A percentile compares a stretch with the other conserved stretches of the same genome.
These are phyloP conservation scores for Tamias sibiricus DNA, from an alignment of 2,113 vertebrate genomes.

Conservation along the genomic window DNA sequence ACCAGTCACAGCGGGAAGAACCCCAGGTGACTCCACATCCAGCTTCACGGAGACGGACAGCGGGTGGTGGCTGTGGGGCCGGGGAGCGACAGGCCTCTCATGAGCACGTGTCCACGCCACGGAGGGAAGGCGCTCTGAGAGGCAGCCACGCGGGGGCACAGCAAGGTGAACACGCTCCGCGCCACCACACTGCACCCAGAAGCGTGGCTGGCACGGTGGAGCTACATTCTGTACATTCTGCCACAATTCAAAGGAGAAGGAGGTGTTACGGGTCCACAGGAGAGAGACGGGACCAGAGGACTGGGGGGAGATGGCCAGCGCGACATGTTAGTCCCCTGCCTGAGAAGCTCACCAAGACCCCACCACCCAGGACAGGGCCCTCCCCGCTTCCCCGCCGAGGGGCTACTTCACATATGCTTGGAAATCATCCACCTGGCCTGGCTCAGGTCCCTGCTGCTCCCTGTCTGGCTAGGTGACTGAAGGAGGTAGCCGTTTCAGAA, in stretches of 20 bases:
- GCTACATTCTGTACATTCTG: not conserved
- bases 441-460: not conserved
- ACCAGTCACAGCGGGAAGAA: too few relatives aligned
- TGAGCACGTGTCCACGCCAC: too few relatives aligned
- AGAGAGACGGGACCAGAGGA: not conserved
- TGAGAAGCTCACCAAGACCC: too few relatives aligned
- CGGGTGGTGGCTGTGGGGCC: too few relatives aligned
- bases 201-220: not conserved
- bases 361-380: too few relatives aligned
- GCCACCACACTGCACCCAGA: too few relatives aligned
- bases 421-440: not conserved
- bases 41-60: too few relatives aligned
- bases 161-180: not conserved
- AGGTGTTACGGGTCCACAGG: not conserved
- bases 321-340: too few relatives aligned
- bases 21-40: too few relatives aligned
- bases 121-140: too few relatives aligned
- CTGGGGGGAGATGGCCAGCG: not conserved
- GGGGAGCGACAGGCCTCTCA: too few relatives aligned
- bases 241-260: not conserved
- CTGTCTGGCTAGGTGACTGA: not conserved
- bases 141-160: too few relatives aligned
- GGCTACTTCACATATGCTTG: not conserved
- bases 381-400: not conserved
- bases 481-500: not conserved